Base-by-base conservation (phyloP, 2,888 invertebrate genomes). In the Allacma fusca region DNA sequence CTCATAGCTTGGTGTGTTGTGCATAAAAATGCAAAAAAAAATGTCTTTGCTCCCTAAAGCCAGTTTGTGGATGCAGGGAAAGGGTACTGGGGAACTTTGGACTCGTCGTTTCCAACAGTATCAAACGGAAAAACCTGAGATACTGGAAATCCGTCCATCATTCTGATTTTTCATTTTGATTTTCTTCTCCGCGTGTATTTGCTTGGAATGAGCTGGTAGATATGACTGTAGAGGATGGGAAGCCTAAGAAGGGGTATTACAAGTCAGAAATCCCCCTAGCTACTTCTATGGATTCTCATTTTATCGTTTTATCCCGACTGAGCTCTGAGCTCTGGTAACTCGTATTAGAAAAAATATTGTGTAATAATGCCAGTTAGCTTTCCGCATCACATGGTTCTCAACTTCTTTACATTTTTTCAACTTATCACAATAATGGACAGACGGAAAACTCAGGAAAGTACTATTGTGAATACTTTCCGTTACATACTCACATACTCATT, bases 81-180 rank as follows among this genome's bases (percentile, higher is more conserved):
- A 34, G 34, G 9, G 34, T 34, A 34, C 4, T 4, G 34, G 34
- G 9, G 34, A 34, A 34, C 34, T 9, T 9, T 34, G 4, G 4
- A 34, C 34, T 34, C 34, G 9, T 7, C 9, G 34, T 34, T 34
- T 34, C 34, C 34, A 34, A 34, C 34, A 34, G 34, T 34, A 40
- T 70, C 23, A 70, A 70, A 65, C 23, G 44, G 24, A 43, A 19
- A 44, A 70, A 70, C 69, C 69, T 70, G 26, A 24, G 69, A 70
- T 70, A 70, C 69, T 70, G 44, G 24, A 44, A 70, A 70, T 70
- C 69, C 69, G 69, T 70, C 69, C 69, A 70, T 70, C 69, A 70
- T 70, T 43, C 69, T 44, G 69, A 70, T 70, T 70, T 70, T 70
- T 70, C 69, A 70, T 70, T 70, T 70, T 70, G 69, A 70, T 70